phyloP scores from a whole-genome alignment of 2,797 vertebrate species.

The Falco naumanni region DNA sequence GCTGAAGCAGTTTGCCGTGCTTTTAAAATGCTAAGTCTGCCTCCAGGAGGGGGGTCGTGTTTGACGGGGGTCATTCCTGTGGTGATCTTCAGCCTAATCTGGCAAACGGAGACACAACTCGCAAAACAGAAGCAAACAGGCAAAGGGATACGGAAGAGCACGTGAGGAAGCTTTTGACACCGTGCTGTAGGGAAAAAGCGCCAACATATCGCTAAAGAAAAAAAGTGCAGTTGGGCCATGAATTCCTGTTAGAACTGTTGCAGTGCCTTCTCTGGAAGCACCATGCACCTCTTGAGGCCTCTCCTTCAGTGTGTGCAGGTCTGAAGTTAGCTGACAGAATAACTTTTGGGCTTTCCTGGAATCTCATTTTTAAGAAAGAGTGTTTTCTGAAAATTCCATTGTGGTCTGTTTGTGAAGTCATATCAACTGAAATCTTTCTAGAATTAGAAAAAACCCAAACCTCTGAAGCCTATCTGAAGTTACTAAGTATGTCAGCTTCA shows the following conservation, averaged over 20 bases:
- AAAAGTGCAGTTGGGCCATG: background rate
- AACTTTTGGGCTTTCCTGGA: background rate
- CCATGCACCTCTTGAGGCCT: accelerated
- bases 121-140: background rate
- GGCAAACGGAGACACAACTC: accelerated
- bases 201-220: accelerated
- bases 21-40: accelerated
- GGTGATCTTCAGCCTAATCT: too few relatives aligned
- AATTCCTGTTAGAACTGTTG: background rate
- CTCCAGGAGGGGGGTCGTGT: accelerated
- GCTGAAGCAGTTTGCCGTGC: background rate
- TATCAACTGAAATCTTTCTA: background rate
- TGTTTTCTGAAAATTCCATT: background rate
- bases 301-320: background rate
- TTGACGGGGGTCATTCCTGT: accelerated
- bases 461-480: background rate
- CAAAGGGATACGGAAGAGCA: background rate
- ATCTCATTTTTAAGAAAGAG: background rate
- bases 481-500: background rate
- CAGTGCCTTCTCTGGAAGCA: background rate
- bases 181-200: accelerated
- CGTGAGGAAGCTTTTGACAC: background rate
- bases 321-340: background rate
- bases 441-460: background rate
- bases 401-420: background rate